Conservation (phyloP, 30 jellyfish, hydroid and myxozoan genomes). For the Cassiopea xamachana region DNA sequence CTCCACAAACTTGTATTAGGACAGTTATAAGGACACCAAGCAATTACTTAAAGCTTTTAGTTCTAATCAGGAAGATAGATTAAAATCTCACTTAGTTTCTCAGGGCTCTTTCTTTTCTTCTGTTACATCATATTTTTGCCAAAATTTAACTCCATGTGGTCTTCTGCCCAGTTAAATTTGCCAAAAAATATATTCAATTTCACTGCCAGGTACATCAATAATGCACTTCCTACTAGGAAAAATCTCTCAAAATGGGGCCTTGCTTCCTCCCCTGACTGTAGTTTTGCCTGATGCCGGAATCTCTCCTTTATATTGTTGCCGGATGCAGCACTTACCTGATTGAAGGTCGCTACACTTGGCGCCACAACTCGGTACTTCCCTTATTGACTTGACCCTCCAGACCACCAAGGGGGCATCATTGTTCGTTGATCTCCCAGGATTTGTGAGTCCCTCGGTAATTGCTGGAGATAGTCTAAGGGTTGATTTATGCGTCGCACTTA, state of each 20-base stretch:
- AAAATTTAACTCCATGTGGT: too few relatives aligned
- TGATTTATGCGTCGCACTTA: too few relatives aligned
- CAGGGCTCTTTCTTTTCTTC: too few relatives aligned
- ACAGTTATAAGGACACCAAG: constrained; percentile 8
- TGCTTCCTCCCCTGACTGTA: constrained; percentile 4
- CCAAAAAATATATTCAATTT: constrained; percentile 9
- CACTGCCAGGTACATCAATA: constrained; percentile 17
- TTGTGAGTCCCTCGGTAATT: neutral
- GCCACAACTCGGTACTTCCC: neutral
- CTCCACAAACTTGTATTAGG: constrained; percentile 10
- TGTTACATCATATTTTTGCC: neutral
- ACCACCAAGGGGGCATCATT: neutral
- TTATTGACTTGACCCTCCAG: neutral
- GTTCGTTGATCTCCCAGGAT: neutral
- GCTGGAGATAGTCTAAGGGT: neutral
- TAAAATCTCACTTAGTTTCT: too few relatives aligned
- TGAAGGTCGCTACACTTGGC: constrained; percentile 18
- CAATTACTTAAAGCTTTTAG: too few relatives aligned
- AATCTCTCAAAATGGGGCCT: constrained; percentile 5
- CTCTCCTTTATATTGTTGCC: constrained; percentile 38
- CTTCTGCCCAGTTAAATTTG: too few relatives aligned
- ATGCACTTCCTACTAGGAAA: constrained; percentile 41
- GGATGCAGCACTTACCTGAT: neutral
- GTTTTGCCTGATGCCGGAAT: constrained; percentile 31
- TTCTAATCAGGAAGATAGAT: too few relatives aligned